These are phyloP conservation scores for Minunthozetes semirufus DNA, from an alignment of 2,888 invertebrate species.

Conservation along the genomic window DNA sequence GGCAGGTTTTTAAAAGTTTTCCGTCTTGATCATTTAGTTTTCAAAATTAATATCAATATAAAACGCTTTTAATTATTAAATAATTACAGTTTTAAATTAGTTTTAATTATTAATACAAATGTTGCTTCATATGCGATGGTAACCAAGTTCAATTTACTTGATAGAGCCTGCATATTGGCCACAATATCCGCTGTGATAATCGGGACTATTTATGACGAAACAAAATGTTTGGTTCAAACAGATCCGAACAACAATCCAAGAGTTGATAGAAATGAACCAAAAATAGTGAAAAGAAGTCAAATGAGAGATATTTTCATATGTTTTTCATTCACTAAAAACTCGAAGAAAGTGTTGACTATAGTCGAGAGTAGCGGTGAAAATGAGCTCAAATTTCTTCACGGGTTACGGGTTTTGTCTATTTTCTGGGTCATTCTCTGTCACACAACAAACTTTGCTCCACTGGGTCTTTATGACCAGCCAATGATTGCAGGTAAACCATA, in stretches of 20 bases:
- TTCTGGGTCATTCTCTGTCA: slow-evolving; percentile 32
- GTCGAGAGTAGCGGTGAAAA: background rate
- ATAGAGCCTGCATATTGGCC: background rate
- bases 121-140: too few species aligned
- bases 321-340: slow-evolving; percentile 16
- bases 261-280: background rate
- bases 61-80: too few species aligned
- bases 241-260: background rate
- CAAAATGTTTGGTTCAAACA: background rate
- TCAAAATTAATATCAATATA: too few species aligned
- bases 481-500: slow-evolving; percentile 15
- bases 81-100: too few species aligned
- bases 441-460: slow-evolving; percentile 34
- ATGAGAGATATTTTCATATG: background rate
- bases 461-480: slow-evolving; percentile 34
- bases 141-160: background rate
- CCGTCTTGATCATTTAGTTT: too few species aligned
- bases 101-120: too few species aligned
- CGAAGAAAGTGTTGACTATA: slow-evolving; percentile 17
- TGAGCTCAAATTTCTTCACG: slow-evolving; percentile 27
- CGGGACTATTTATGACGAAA: background rate
- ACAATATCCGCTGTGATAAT: background rate
- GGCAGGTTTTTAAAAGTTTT: too few species aligned
- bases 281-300: background rate
- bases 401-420: slow-evolving; percentile 22